These are phyloP conservation scores for Cossypha niveicapilla DNA, from an alignment of 2,797 vertebrate species.

Conservation along the genomic window DNA sequence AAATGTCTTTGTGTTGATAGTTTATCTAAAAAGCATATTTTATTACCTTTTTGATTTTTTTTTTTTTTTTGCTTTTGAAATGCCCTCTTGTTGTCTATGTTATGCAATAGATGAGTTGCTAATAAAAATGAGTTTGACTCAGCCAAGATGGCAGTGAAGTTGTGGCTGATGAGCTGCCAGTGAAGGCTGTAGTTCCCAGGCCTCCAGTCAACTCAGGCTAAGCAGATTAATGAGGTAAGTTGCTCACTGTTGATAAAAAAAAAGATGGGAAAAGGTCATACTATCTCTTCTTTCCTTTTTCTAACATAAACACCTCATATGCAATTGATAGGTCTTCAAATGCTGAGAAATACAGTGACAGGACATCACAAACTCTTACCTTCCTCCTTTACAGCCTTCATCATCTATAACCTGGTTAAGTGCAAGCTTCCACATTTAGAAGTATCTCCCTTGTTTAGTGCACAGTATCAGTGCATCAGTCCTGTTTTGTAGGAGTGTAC, in stretches of 20 bases:
- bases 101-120: neutral
- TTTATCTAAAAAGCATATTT: neutral
- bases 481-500: neutral
- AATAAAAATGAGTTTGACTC: neutral
- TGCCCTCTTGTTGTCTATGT: neutral
- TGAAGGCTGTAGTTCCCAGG: neutral
- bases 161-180: neutral
- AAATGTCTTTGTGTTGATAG: neutral
- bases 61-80: neutral
- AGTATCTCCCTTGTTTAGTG: neutral
- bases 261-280: neutral
- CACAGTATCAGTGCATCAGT: no score
- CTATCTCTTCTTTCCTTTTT: neutral
- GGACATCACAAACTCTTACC: neutral
- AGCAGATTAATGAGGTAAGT: neutral
- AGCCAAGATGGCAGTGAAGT: neutral
- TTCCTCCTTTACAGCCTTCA: neutral
- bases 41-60: neutral
- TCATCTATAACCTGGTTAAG: neutral
- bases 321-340: neutral
- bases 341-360: neutral
- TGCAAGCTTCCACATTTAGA: neutral
- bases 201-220: neutral
- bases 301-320: neutral
- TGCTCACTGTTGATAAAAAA: neutral